These are phyloP conservation scores for Oscheius sp. DNA, from an alignment of 2,888 invertebrate species.

Conservation along the genomic window DNA sequence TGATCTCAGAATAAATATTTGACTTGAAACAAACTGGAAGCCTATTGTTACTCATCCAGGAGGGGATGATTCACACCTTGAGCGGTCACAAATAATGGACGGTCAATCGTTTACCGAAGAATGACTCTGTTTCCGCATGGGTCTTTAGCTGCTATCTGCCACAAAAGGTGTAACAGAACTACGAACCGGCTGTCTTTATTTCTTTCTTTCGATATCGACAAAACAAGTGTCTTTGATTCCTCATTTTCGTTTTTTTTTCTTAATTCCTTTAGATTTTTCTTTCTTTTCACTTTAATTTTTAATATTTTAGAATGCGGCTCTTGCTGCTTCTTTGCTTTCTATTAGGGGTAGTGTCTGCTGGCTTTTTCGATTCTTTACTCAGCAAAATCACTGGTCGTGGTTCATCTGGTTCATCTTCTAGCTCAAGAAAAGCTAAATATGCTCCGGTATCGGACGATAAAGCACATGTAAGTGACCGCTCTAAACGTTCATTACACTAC, in stretches of 20 bases:
- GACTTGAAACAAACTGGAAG: neutral
- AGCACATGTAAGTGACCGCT: constrained; percentile 50
- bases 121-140: constrained; percentile 2
- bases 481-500: neutral
- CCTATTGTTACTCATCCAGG: constrained; percentile 1
- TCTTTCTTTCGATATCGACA: constrained; percentile 10
- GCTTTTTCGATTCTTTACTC: constrained; percentile 37
- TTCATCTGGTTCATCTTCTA: constrained; percentile 28
- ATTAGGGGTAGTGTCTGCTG: constrained; percentile 18
- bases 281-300: neutral
- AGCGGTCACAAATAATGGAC: constrained; percentile 21
- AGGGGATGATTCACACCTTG: neutral
- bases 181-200: constrained; percentile 8
- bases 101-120: constrained; percentile 26
- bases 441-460: constrained; percentile 59
- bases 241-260: neutral
- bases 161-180: constrained; percentile 27
- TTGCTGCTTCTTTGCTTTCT: constrained; percentile 11
- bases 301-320: constrained; percentile 23
- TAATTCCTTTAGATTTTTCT: neutral
- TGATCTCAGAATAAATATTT: neutral
- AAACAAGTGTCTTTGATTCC: neutral
- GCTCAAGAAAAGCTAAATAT: constrained; percentile 26
- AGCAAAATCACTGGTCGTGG: constrained; percentile 21
- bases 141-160: constrained; percentile 14